Conservation (phyloP, 2,888 invertebrate species). For the Chesias legatella region DNA sequence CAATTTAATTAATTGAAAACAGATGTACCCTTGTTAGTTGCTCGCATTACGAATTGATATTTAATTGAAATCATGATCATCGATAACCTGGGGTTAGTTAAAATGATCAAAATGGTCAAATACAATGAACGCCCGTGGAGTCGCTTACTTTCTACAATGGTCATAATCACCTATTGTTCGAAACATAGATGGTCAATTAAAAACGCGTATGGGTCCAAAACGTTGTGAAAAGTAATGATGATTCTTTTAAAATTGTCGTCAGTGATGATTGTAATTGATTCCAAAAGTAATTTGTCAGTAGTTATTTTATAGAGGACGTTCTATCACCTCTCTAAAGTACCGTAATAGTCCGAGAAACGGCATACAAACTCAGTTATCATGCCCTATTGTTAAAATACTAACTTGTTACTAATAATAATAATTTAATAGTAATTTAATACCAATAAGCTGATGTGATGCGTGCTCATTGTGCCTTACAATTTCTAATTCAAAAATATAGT, state of each 20-base stretch:
- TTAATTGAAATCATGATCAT: constrained; percentile 68
- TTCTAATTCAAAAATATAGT: too few relatives aligned
- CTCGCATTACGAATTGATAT: constrained; percentile 42
- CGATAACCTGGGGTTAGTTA: constrained; percentile 48
- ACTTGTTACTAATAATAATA: too few relatives aligned
- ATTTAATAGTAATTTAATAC: too few relatives aligned
- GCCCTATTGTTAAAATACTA: too few relatives aligned
- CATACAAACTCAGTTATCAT: too few relatives aligned
- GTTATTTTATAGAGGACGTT: background rate
- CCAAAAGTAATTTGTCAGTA: background rate
- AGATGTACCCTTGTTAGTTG: constrained; percentile 75
- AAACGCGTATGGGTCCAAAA: constrained; percentile 29
- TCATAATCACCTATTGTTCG: constrained; percentile 77
- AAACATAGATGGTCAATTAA: constrained; percentile 60
- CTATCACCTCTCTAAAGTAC: too few relatives aligned
- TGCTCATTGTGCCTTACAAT: too few relatives aligned
- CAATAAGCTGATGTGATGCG: too few relatives aligned
- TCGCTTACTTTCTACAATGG: constrained; percentile 66
- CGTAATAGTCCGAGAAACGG: too few relatives aligned
- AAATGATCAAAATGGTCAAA: constrained; percentile 48
- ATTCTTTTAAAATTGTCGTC: constrained; percentile 17
- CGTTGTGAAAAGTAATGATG: constrained; percentile 25
- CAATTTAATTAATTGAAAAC: constrained; percentile 72
- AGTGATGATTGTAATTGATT: constrained; percentile 1
- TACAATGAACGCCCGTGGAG: constrained; percentile 71